Conservation (phyloP, 2,888 invertebrate species). For the Heliconius erato region DNA sequence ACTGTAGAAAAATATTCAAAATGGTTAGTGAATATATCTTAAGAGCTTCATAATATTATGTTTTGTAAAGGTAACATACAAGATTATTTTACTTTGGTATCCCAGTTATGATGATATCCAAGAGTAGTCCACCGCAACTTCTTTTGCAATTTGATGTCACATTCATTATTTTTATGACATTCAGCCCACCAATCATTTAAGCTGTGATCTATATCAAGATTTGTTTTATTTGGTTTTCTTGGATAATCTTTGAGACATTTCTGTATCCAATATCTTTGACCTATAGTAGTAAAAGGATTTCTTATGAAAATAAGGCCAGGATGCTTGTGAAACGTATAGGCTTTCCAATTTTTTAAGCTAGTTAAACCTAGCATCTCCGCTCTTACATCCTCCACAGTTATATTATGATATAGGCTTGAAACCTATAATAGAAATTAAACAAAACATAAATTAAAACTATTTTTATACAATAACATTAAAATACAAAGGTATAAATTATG, state of each 20-base stretch:
- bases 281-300: conserved; percentile 92
- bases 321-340: conserved; percentile 86
- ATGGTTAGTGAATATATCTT: not conserved
- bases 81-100: conserved; percentile 90
- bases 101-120: conserved; percentile 99
- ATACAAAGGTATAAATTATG: no score
- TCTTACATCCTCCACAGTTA: conserved; percentile 59
- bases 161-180: conserved; percentile 75
- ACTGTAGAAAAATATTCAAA: not conserved
- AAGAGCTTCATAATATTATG: not conserved
- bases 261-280: conserved; percentile 94
- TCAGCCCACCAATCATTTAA: conserved; percentile 88
- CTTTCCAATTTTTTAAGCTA: conserved; percentile 84
- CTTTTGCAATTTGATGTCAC: conserved; percentile 72
- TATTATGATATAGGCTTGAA: conserved; percentile 7
- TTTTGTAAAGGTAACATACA: conserved; percentile 48
- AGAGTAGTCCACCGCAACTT: conserved; percentile 96
- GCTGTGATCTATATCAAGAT: conserved; percentile 85
- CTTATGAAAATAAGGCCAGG: conserved; percentile 92
- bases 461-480: not conserved
- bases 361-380: conserved; percentile 65
- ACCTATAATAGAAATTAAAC: conserved; percentile 6
- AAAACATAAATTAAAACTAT: not conserved
- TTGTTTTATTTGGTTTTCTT: conserved; percentile 89
- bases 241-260: conserved; percentile 92